Conservation (phyloP, 1,140 invertebrate genomes). For the Parapsyche elsis region DNA sequence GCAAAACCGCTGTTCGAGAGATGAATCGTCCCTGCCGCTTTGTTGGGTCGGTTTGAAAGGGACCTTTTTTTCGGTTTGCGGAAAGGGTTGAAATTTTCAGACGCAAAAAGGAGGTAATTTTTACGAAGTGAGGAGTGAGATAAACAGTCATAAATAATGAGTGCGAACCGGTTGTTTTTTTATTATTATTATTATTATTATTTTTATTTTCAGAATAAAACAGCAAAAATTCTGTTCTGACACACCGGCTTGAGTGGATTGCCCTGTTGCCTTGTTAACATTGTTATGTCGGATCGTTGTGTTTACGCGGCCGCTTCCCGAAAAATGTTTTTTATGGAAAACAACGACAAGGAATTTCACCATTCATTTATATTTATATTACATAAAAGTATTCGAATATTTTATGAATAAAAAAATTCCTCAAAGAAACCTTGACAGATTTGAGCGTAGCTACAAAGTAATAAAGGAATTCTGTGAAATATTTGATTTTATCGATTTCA, state of each 20-base stretch:
- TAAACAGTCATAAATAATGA: conserved; percentile 31
- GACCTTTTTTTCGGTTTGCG: conserved; percentile 1
- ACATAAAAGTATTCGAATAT: neutral
- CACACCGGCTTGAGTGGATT: conserved; percentile 22
- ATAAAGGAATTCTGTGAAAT: too few relatives aligned
- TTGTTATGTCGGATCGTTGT: conserved; percentile 27
- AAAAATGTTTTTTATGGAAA: conserved; percentile 4
- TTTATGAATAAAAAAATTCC: neutral
- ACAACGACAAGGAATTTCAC: neutral
- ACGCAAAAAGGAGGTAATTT: conserved; percentile 18
- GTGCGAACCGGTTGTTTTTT: neutral
- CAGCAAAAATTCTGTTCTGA: conserved; percentile 23
- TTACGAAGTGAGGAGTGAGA: conserved; percentile 26
- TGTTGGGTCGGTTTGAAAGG: conserved; percentile 14
- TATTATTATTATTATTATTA: neutral
- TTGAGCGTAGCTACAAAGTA: too few relatives aligned
- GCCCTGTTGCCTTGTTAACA: conserved; percentile 31
- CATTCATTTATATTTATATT: neutral
- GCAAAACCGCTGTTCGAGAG: conserved; percentile 4
- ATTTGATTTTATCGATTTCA: too few relatives aligned
- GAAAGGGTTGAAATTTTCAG: conserved; percentile 24
- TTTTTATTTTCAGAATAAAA: conserved; percentile 14
- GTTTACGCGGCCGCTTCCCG: neutral
- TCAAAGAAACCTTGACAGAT: too few relatives aligned
- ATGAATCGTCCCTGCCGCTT: conserved; percentile 20